Base-by-base conservation (phyloP, 2,113 vertebrate genomes). In the Recurvirostra avosetta region DNA sequence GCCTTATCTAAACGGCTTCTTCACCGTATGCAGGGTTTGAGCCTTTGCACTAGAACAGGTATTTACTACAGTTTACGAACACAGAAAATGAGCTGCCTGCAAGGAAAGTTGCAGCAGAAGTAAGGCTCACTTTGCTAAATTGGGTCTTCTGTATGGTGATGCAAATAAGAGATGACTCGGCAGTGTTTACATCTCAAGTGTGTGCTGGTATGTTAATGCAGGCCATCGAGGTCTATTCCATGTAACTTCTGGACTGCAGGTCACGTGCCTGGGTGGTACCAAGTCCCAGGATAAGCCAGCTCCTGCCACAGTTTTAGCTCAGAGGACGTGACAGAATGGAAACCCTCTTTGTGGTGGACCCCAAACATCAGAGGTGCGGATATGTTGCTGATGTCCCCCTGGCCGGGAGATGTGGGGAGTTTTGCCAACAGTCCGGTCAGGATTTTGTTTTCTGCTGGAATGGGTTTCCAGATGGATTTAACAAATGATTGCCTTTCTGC, bases 361-460 rank as follows among this genome's bases (percentile, higher is more conserved):
- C 96, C 98, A 23, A 98, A 98, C 49, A 99, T 99, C 97, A 98
- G 97, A 93, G 99, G 99, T 8, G 97, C 99, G 19, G 99, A 99
- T 97, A 98, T 99, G 87, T 98, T 99, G 88, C 97, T 99, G 93
- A 99, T 98, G 5, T 99, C 99, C 7, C 98, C 99, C 29, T 99
- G 99, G 99, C 99, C 98, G 56, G 94, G 98, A 53, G 98, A 98
- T 30, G 98, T 99, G 38, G 98, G 98, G 97, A 98, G 97, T 83
- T 99, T 98, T 77, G 99, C 98, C 56, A 99, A 98, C 96, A 98
- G 77, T 91, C 98, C 98, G 89, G 99, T 98, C 97, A 98, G 98
- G 97, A 94, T 73, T 86, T 25, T 53, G 77, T 94, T 68, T 90
- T 92, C 53, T 85, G 30, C 61, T 91, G 85, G 25, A 89, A 38